Conservation (phyloP, 1,140 invertebrate species). For the Drosophila pectinifera region DNA sequence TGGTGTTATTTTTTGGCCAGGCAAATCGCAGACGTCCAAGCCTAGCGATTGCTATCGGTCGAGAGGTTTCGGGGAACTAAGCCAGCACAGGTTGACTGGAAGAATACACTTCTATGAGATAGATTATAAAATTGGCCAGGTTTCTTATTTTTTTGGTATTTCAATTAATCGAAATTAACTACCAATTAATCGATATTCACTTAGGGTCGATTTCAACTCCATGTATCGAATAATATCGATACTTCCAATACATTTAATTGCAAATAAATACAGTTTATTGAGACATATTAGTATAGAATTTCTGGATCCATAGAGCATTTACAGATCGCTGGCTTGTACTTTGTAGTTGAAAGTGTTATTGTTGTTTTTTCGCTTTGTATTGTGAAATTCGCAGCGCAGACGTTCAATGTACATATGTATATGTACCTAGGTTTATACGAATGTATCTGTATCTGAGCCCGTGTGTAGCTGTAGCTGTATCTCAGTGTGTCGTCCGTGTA, state of each 20-base stretch:
- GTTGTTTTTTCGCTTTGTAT: conserved; percentile 31
- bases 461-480: conserved; percentile 16
- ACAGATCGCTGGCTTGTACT: neutral
- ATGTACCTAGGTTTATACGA: conserved; percentile 10
- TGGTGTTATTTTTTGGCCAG: conserved; percentile 16
- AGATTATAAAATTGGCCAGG: neutral
- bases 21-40: conserved; percentile 26
- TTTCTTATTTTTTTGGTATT: too few relatives aligned
- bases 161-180: too few relatives aligned
- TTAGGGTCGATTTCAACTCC: too few relatives aligned
- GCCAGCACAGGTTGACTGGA: conserved; percentile 1
- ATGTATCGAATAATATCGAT: too few relatives aligned
- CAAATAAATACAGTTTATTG: too few relatives aligned
- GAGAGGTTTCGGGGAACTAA: neutral
- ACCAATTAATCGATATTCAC: too few relatives aligned
- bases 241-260: too few relatives aligned
- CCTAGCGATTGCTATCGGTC: conserved; percentile 22
- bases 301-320: conserved; percentile 2
- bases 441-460: conserved; percentile 20
- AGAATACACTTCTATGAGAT: conserved; percentile 6
- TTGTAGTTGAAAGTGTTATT: conserved; percentile 5
- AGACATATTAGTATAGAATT: too few relatives aligned
- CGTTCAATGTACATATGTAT: conserved; percentile 24
- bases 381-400: conserved; percentile 49
- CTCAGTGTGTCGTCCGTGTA: conserved; percentile 11